A percentile compares a stretch with the other conserved stretches of the same genome.
phyloP scores from a whole-genome alignment of 2,888 invertebrate species.

The Dynastes hyllus region DNA sequence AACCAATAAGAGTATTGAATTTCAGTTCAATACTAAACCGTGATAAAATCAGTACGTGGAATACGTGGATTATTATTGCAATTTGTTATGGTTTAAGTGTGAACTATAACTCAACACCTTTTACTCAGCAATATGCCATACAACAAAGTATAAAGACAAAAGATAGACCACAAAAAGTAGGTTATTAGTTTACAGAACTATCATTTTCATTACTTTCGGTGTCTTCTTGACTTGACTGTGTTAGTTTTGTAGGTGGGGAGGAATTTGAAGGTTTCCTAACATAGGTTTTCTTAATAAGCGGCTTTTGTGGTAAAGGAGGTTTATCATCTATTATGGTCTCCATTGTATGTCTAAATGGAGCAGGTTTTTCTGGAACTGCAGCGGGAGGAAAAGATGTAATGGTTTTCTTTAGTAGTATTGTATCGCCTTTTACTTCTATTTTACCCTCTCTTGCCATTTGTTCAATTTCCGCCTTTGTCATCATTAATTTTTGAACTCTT shows the following conservation, averaged over 20 bases:
- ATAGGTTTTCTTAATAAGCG: conserved; percentile 58
- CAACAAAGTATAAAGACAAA: not conserved
- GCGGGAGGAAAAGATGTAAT: not conserved
- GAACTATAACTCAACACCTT: not conserved
- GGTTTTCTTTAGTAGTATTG: conserved; percentile 61
- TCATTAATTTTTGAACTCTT: conserved; percentile 78
- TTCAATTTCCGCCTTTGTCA: conserved; percentile 80
- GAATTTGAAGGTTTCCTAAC: conserved; percentile 52
- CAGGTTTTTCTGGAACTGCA: not conserved
- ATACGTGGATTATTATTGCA: no score
- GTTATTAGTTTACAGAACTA: conserved; percentile 12
- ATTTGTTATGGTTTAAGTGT: not conserved
- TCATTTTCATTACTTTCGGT: conserved; percentile 27
- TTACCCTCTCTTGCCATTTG: conserved; percentile 80
- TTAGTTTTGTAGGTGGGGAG: not conserved
- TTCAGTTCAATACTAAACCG: no score
- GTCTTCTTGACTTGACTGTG: conserved; percentile 7
- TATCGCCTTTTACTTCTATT: conserved; percentile 74
- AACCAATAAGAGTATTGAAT: not conserved
- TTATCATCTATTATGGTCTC: conserved; percentile 56
- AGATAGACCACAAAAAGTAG: not conserved
- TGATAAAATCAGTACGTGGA: no score
- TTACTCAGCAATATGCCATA: not conserved
- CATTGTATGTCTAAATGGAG: conserved; percentile 51
- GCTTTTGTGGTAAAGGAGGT: conserved; percentile 50